Evolutionary conservation across 2,797 vertebrate genomes (phyloP), one percentile per base, ranked within the genome.

Genomic region (Margarornis squamiger): DNA sequence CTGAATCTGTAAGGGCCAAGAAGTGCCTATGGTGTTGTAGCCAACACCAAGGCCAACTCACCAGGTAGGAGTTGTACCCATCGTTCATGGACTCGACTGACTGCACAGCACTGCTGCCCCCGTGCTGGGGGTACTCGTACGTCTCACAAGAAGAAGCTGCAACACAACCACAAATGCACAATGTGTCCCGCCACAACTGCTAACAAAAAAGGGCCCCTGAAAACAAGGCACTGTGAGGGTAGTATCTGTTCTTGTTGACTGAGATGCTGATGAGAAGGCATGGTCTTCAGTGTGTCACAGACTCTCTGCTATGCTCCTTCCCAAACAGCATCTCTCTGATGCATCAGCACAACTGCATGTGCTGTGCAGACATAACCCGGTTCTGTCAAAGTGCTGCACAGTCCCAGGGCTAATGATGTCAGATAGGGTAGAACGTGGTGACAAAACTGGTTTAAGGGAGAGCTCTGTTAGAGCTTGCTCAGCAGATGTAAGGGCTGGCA

Each of bases 61-160:
- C 99, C 98, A 99, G 97, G 96, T 99, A 99, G 45, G 98, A 98
- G 94, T 97, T 98, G 97, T 99, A 98, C 12, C 99, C 98, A 2
- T 99, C 98, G 4, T 98, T 99, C 97, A 99, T 98, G 14, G 99
- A 99, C 94, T 99, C 99, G 4, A 98, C 97, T 1, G 99, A 99
- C 82, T 98, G 99, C 93, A 98, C 98, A 3, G 98, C 59, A 34
- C 97, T 98, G 95, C 98, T 92, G 57, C 98, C 97, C 39, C 98
- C 96, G 0, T 98, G 98, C 73, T 98, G 98, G 13, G 99, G 99
- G 93, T 98, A 99, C 93, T 98, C 99, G 29, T 98, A 99, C 2
- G 98, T 99, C 98, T 99, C 99, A 48, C 99, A 99, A 54, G 99
- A 99, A 66, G 99, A 99, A 91, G 99, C 99, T 99, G 97, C 46